Evolutionary conservation across 1,140 invertebrate genomes (phyloP).

Genomic region (Drosophila santomea): DNA sequence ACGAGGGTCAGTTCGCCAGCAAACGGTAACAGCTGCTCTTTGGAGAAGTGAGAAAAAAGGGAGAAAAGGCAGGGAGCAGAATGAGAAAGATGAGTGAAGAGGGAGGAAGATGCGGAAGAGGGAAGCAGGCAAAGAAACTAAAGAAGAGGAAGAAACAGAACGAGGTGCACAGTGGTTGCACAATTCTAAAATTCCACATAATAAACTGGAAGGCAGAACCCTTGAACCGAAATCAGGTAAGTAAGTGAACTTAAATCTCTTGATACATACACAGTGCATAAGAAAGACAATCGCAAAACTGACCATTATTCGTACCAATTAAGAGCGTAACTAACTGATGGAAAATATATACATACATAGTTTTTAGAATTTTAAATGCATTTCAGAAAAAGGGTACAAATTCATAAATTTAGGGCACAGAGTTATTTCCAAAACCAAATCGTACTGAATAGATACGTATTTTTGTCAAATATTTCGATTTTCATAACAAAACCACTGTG

Average conservation of each 20-base stretch:
- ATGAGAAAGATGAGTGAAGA: background rate
- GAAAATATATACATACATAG: too few relatives aligned
- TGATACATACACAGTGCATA: background rate
- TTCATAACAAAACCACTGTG: conserved; percentile 36
- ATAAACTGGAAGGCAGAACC: background rate
- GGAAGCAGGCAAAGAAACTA: conserved; percentile 4
- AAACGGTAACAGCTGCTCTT: conserved; percentile 50
- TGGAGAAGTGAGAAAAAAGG: conserved; percentile 17
- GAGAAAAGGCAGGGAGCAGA: conserved; percentile 10
- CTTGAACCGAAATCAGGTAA: conserved; percentile 7
- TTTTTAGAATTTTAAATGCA: background rate
- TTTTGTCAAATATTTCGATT: background rate
- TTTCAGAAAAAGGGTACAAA: background rate
- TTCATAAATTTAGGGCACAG: background rate
- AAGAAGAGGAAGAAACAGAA: background rate
- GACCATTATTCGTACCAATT: too few relatives aligned
- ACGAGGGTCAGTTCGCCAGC: conserved; percentile 27
- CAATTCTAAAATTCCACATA: conserved; percentile 2
- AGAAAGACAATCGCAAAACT: background rate
- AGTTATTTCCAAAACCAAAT: background rate
- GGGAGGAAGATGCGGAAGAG: conserved; percentile 6
- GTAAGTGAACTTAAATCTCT: background rate
- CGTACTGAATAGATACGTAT: background rate
- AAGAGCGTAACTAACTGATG: too few relatives aligned
- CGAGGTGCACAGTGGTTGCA: conserved; percentile 24